phyloP scores from a whole-genome alignment of 30 jellyfish, hydroid and myxozoan species.

The Hydra vulgaris region DNA sequence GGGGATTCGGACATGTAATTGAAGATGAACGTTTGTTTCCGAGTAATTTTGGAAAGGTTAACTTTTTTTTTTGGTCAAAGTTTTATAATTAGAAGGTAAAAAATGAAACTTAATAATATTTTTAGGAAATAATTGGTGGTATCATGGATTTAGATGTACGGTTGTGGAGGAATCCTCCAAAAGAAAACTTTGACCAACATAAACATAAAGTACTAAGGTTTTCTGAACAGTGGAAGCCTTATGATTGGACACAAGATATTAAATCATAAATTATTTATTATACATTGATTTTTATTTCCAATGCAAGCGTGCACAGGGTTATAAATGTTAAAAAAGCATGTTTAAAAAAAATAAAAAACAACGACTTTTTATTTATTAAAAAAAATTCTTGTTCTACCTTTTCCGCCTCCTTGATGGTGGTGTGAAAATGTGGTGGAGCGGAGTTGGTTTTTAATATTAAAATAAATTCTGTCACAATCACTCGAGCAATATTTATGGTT shows the following conservation, averaged over 20 bases:
- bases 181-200: conserved; percentile 63
- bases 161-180: conserved; percentile 78
- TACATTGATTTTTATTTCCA: background rate
- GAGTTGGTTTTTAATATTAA: too few relatives aligned
- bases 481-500: too few relatives aligned
- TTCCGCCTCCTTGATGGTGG: too few relatives aligned
- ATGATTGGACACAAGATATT: conserved; percentile 70
- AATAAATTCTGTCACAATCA: too few relatives aligned
- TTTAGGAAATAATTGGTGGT: conserved; percentile 77
- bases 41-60: conserved; percentile 69
- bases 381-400: too few relatives aligned
- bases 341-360: too few relatives aligned
- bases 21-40: conserved; percentile 70
- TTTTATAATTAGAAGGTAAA: background rate
- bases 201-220: conserved; percentile 61
- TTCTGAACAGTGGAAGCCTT: conserved; percentile 64
- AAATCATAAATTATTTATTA: background rate
- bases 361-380: too few relatives aligned
- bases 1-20: conserved; percentile 87
- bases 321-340: too few relatives aligned
- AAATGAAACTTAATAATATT: too few relatives aligned
- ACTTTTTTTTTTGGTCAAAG: background rate
- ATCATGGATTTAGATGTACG: conserved; percentile 66
- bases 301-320: too few relatives aligned
- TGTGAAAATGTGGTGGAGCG: too few relatives aligned